Evolutionary conservation across 2,888 invertebrate species (phyloP), one percentile per base, ranked within the genome.

Genomic region (Formica aserva): DNA sequence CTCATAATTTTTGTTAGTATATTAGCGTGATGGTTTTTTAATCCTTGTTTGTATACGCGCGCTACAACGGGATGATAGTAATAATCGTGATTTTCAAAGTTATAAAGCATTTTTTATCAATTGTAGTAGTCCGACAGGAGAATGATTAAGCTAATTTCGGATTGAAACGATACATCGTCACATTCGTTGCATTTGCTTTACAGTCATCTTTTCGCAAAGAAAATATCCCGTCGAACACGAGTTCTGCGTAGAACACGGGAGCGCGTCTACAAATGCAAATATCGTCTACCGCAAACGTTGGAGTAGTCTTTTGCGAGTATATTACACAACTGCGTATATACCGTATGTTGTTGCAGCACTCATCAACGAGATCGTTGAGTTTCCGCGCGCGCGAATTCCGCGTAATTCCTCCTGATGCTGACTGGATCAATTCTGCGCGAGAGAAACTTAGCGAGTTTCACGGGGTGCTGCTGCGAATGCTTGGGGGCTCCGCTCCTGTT

Each of bases 321-420:
- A 71, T 22, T 32, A 32, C 45, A 52, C 72, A 13, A 52, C 18
- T n/a, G 55, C 48, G 72, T 60, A 60, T n/a, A 71, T n/a, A 71
- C 71, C 22, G 71, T 62, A 18, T 45, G 72, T 80, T 80, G 72
- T 80, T 60, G 60, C 60, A 60, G 72, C 18, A 35, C 26, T 72
- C 60, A 72, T 78, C 72, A 72, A 60, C 41, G 60, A 32, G 45
- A 80, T 72, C 60, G 72, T 22, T 9, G 45, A 80, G 72, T 60
- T 78, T 72, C 78, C 41, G 78, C 67, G 55, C n/a, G n/a, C 66
- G 72, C 60, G 82, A 80, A 87, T 89, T 76, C 29, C 84, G 76
- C 71, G 86, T 88, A 88, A 89, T 89, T 88, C 84, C 88, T 88
- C 83, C 83, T 78, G 87, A 57, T 85, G 52, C 57, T 81, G 86